A percentile compares a stretch with the other conserved stretches of the same genome.
Conservation (phyloP, 53 echinoderm and acorn worm species). For the Patiria pectinifera region DNA sequence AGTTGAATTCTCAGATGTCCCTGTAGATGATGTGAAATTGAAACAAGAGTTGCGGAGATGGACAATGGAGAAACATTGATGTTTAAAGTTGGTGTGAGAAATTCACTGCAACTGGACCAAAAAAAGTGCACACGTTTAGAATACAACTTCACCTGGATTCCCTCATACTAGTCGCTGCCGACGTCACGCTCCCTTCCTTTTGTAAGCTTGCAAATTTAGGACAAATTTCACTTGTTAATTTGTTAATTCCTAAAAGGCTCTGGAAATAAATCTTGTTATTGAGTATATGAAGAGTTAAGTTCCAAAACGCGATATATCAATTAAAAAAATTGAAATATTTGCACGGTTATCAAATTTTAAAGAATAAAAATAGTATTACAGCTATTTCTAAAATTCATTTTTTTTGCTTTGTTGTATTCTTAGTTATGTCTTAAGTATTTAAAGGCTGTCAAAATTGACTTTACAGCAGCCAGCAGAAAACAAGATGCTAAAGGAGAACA, state of each 20-base stretch:
- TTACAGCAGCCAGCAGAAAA: too few relatives aligned
- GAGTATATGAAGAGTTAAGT: too few relatives aligned
- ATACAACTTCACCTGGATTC: slow-evolving; percentile 48
- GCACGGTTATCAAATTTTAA: too few relatives aligned
- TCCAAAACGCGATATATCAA: too few relatives aligned
- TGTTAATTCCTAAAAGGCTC: neutral
- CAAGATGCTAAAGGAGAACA: too few relatives aligned
- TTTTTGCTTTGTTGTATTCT: too few relatives aligned
- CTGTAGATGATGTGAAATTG: neutral
- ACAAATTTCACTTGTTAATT: neutral
- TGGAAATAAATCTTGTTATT: too few relatives aligned
- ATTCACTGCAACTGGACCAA: slow-evolving; percentile 25
- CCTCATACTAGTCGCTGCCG: slow-evolving; percentile 26
- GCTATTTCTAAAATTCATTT: too few relatives aligned
- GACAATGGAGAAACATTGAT: neutral
- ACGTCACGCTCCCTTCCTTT: slow-evolving; percentile 57
- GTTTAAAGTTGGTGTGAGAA: slow-evolving; percentile 5
- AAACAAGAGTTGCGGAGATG: neutral
- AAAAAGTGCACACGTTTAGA: neutral
- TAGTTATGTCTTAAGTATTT: too few relatives aligned
- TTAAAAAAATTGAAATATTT: too few relatives aligned
- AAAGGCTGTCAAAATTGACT: too few relatives aligned
- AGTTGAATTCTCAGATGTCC: neutral
- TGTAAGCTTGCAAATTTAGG: slow-evolving; percentile 44
- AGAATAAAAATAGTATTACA: too few relatives aligned